Conservation (phyloP, 64 coral and sea anemone species). For the Orbicella faveolata region DNA sequence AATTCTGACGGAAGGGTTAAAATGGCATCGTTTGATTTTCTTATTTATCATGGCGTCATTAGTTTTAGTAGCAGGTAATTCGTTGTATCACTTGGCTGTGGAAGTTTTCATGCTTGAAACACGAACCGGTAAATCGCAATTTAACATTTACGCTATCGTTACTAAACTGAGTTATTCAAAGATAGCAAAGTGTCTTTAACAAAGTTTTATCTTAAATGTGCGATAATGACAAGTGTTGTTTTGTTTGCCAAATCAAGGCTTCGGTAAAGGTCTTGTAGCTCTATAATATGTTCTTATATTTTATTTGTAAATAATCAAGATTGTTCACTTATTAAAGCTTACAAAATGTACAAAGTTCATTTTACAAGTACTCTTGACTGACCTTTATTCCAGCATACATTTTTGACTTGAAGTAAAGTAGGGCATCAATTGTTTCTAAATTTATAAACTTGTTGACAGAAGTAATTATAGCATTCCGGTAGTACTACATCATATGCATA, state of each 20-base stretch:
- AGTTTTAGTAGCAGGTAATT: constrained; percentile 11
- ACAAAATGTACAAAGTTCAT: constrained; percentile 12
- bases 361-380: background rate
- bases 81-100: background rate
- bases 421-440: background rate
- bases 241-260: too few relatives aligned
- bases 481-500: background rate
- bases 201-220: too few relatives aligned
- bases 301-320: background rate
- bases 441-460: background rate
- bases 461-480: background rate
- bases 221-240: too few relatives aligned
- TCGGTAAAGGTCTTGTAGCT: too few relatives aligned
- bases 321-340: background rate
- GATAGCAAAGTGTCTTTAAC: too few relatives aligned
- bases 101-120: background rate
- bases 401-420: background rate
- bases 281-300: too few relatives aligned
- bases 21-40: constrained; percentile 9
- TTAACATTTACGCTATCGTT: background rate
- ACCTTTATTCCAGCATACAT: background rate
- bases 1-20: background rate
- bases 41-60: constrained; percentile 27
- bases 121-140: background rate
- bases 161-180: background rate